Conservation (phyloP, 1,140 invertebrate genomes). For the Lepidotrigona ventralis region DNA sequence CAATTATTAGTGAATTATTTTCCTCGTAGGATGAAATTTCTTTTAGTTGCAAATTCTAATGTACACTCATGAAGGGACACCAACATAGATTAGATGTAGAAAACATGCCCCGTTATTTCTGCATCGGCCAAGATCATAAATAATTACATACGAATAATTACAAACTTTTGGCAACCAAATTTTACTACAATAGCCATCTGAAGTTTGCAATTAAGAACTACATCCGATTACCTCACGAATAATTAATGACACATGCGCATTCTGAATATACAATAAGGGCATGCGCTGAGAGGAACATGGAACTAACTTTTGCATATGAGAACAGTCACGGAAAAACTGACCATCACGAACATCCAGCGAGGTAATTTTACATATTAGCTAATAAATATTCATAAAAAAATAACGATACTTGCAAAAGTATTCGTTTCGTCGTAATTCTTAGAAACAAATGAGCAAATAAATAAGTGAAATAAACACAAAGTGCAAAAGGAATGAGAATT, state of each 20-base stretch:
- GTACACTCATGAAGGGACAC: too few relatives aligned
- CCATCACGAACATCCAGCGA: not conserved
- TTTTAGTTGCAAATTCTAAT: not conserved
- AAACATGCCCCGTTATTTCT: too few relatives aligned
- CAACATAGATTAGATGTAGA: not conserved
- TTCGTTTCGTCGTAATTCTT: not conserved
- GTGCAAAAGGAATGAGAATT: too few relatives aligned
- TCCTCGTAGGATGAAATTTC: not conserved
- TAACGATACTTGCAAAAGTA: not conserved
- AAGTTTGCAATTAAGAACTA: not conserved
- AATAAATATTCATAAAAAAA: not conserved
- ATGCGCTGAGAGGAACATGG: conserved; percentile 20
- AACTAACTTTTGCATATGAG: not conserved
- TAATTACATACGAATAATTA: not conserved
- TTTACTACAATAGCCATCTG: not conserved
- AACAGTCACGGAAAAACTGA: not conserved
- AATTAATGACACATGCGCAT: not conserved
- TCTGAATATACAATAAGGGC: not conserved
- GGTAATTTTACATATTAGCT: conserved; percentile 1
- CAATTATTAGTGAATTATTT: not conserved
- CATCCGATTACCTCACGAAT: not conserved
- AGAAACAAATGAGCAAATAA: not conserved
- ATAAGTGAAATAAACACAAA: not conserved
- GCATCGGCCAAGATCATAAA: not conserved
- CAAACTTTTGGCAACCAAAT: not conserved